Base-by-base conservation (phyloP, 2,888 invertebrate species). In the Papilio demoleus region DNA sequence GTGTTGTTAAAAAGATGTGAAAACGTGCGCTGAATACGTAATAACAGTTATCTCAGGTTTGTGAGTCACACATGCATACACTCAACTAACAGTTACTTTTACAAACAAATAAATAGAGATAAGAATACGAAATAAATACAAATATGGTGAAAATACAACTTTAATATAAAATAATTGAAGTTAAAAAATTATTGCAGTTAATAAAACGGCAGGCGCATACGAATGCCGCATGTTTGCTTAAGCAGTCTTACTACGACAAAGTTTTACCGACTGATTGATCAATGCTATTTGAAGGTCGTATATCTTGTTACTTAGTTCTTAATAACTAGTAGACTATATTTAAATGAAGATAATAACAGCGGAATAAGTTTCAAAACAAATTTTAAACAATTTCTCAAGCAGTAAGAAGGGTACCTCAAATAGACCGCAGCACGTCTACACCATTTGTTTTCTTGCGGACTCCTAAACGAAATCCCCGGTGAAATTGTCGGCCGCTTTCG, bases 371-470 rank as follows among this genome's bases (percentile, higher is more conserved):
- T 24, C 27, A n/a, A 53, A 53, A 53, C 27, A 53, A 53, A 14
- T 50, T 50, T 24, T 4, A 22, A 50, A 14, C 24, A 22, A 50
- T 27, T 8, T 53, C 27, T 8, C 17, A 22, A 22, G 27, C 31
- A 61, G 19, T 61, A 31, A 11, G 36, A 19, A 40, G 31, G 31
- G 42, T n/a, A 19, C 45, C 53, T 14, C 24, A n/a, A 53, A 42
- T 56, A 34, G 42, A 42, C 45, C 56, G 40, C 12, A 42, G 27
- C 67, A 67, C 67, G 67, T 67, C 24, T n/a, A 2, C 42, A 56
- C 56, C 62, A 62, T 67, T 67, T 67, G 34, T 67, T 67, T 58
- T 40, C 65, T 19, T 59, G 59, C 45, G 45, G 40, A 67, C 62
- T 56, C 27, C 61, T 34, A 22, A 62, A 62, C 42, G 22, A 62